phyloP scores from a whole-genome alignment of 2,113 vertebrate genomes.

The Telmatochromis sp. region DNA sequence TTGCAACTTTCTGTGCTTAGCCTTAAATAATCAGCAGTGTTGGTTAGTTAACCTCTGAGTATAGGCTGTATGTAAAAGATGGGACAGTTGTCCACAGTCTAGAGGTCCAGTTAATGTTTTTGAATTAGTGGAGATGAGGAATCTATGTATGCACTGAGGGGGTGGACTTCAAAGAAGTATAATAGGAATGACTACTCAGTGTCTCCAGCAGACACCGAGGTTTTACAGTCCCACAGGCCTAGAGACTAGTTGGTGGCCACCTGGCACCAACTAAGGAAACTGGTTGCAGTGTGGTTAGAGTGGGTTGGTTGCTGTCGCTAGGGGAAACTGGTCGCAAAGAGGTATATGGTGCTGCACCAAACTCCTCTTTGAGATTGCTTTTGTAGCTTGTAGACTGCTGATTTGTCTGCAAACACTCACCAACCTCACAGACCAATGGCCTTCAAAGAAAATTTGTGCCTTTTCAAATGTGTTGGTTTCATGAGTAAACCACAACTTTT shows the following conservation, averaged over 20 bases:
- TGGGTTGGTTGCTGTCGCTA: not conserved
- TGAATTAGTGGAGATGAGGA: not conserved
- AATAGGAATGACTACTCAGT: not conserved
- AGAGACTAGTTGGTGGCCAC: not conserved
- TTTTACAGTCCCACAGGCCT: not conserved
- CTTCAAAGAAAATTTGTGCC: not conserved
- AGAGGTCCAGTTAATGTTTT: not conserved
- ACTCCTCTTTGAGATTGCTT: not conserved
- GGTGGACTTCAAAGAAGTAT: not conserved
- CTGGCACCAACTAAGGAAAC: not conserved
- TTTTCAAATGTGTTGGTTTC: not conserved
- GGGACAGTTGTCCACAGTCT: not conserved
- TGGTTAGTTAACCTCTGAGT: not conserved
- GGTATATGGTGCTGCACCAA: not conserved
- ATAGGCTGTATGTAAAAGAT: not conserved
- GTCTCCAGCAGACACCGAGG: not conserved
- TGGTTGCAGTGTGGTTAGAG: not conserved
- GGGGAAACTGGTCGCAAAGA: not conserved
- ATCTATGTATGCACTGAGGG: not conserved
- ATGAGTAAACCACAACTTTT: not conserved
- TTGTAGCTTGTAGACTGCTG: not conserved
- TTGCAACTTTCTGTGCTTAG: not conserved
- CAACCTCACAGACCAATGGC: not conserved
- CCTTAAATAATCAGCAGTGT: not conserved
- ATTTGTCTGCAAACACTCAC: not conserved